Evolutionary conservation across 2,797 vertebrate genomes (phyloP).

Genomic region (Petrocephalus schoutedeni): DNA sequence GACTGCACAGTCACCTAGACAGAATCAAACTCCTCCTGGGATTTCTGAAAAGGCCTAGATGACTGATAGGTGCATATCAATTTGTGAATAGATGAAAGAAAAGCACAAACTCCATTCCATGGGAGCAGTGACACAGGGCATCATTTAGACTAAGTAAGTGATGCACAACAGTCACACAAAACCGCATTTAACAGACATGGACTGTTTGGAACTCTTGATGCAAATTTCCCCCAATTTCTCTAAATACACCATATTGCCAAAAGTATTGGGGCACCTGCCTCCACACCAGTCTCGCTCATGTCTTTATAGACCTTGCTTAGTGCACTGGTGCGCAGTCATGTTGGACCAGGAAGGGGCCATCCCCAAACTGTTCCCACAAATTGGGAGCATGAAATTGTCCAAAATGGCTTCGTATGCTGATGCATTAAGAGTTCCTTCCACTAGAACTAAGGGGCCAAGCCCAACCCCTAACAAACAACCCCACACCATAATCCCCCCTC

Average conservation of each 20-base stretch:
- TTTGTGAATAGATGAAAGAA: not conserved
- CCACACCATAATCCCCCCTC: too few relatives aligned
- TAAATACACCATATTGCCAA: not conserved
- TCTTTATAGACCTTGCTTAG: too few relatives aligned
- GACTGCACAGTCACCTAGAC: not conserved
- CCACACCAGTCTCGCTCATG: too few relatives aligned
- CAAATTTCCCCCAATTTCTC: not conserved
- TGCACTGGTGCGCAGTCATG: too few relatives aligned
- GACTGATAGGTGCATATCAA: not conserved
- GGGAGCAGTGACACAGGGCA: not conserved
- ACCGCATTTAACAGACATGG: not conserved
- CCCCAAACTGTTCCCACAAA: too few relatives aligned
- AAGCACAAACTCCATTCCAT: not conserved
- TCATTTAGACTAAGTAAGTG: not conserved
- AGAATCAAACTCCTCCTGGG: not conserved
- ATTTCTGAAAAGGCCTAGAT: not conserved
- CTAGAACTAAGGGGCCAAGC: too few relatives aligned
- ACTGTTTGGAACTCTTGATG: not conserved
- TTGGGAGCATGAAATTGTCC: too few relatives aligned
- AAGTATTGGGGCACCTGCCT: too few relatives aligned
- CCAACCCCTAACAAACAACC: too few relatives aligned
- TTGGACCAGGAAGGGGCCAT: too few relatives aligned
- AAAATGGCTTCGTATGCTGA: too few relatives aligned
- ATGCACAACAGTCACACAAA: not conserved
- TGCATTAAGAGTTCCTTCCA: too few relatives aligned